Conservation (phyloP, 2,888 invertebrate species). For the Chrysotoxum bicinctum region DNA sequence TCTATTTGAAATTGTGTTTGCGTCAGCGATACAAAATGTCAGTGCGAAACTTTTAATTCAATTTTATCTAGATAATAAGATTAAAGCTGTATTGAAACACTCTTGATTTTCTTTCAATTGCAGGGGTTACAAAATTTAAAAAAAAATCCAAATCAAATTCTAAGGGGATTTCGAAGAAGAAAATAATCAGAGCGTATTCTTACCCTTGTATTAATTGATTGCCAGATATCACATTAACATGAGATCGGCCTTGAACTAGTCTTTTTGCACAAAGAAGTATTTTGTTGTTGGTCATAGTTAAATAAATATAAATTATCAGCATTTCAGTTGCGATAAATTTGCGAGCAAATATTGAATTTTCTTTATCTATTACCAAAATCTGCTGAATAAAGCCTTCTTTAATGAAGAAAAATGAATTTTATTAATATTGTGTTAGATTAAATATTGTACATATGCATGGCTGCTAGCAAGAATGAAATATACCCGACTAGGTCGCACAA, state of each 20-base stretch:
- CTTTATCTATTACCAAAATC: not conserved
- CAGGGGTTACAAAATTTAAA: no score
- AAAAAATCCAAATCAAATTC: no score
- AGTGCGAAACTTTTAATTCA: constrained; percentile 18
- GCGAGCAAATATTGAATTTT: not conserved
- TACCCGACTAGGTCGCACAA: no score
- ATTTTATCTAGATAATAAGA: constrained; percentile 18
- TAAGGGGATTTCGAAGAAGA: not conserved
- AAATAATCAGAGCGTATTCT: not conserved
- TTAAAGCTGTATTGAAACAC: no score
- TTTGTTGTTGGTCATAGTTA: not conserved
- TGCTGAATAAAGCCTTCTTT: not conserved
- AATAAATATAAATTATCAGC: not conserved
- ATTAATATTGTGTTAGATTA: not conserved
- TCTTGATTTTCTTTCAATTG: no score
- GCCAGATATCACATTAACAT: not conserved
- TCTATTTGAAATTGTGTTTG: constrained; percentile 13
- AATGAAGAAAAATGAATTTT: not conserved
- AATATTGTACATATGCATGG: not conserved
- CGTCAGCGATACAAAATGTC: constrained; percentile 34
- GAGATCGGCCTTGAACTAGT: not conserved
- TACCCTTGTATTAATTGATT: not conserved
- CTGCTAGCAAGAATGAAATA: no score
- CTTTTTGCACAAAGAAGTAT: not conserved
- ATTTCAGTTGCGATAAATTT: not conserved